Evolutionary conservation across 1,140 invertebrate species (phyloP), one percentile per base, ranked within the genome.

Genomic region (Bilobella aurantiaca): DNA sequence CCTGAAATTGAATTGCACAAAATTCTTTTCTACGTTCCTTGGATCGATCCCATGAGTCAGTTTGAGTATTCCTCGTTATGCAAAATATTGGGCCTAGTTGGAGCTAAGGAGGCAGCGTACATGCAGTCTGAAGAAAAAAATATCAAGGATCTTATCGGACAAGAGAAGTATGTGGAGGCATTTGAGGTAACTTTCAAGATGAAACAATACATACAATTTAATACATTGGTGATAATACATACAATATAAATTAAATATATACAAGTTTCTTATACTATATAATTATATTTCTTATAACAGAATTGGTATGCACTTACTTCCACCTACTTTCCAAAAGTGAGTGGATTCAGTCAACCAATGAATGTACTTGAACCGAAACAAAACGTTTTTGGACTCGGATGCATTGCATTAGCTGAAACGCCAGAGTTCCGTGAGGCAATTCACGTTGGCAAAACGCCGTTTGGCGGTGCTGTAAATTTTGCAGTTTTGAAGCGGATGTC

Each of bases 361-460:
- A 56, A 63, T 31, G 23, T 61, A 23, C 1, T 1, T 27, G 14
- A 29, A n/a, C 21, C 2, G 3, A 30, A 59, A 3, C 2, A 18
- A 1, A 30, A 59, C 29, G 1, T 21, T 2, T 29, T 18, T 16
- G 29, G 30, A 5, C 5, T 31, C 34, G 79, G 78, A 62, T 81
- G 76, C 65, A 64, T 63, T 27, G 30, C 69, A 1, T 81, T 75
- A 60, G 63, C 82, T 3, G 75, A 76, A 14, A 58, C 71, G 12
- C 73, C 77, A 3, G 56, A 72, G 3, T 75, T 79, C 1, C 73
- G 81, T 5, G 72, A 73, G 62, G 76, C 78, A 1, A 78, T 82
- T 25, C 80, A 82, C 68, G 80, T 82, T 1, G 81, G 81, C 0
- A 81, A 77, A 71, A 74, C 80, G 64, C 73, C 75, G 69, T 69